These are phyloP conservation scores for Sericinus montela DNA, from an alignment of 2,888 invertebrate species.

Conservation along the genomic window DNA sequence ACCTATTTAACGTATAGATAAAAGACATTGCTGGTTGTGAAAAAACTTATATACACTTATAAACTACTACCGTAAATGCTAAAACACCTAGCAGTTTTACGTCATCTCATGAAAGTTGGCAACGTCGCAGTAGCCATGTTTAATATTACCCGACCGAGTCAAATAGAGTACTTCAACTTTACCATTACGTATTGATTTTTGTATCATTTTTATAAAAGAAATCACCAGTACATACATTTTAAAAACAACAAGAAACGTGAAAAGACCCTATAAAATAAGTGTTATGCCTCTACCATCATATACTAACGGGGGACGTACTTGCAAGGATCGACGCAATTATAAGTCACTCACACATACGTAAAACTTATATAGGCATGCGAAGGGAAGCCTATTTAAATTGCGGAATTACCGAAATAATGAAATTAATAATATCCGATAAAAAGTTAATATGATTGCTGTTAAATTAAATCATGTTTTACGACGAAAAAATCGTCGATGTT, in stretches of 20 bases:
- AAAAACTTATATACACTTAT: too few species aligned
- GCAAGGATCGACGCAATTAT: not conserved
- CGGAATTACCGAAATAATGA: slow-evolving; percentile 3
- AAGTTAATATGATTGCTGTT: slow-evolving; percentile 3
- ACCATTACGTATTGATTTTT: not conserved
- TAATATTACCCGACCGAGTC: slow-evolving; percentile 48
- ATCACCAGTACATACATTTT: not conserved
- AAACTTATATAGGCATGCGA: not conserved
- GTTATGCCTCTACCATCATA: slow-evolving; percentile 7
- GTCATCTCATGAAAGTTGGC: slow-evolving; percentile 32
- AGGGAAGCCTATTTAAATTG: not conserved
- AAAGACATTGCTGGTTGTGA: slow-evolving; percentile 18
- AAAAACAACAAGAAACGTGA: not conserved
- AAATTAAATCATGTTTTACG: slow-evolving; percentile 26
- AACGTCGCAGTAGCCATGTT: slow-evolving; percentile 48
- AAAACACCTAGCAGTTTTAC: slow-evolving; percentile 15
- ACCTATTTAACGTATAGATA: not conserved
- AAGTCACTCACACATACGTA: slow-evolving; percentile 15
- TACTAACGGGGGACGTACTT: not conserved
- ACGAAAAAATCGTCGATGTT: slow-evolving; percentile 38
- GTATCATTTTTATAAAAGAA: not conserved
- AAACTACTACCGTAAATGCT: slow-evolving; percentile 8
- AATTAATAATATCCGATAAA: slow-evolving; percentile 4
- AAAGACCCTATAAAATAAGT: not conserved
- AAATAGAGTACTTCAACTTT: slow-evolving; percentile 20